Conservation (phyloP, 2,113 vertebrate genomes). For the Varanus komodoensis region DNA sequence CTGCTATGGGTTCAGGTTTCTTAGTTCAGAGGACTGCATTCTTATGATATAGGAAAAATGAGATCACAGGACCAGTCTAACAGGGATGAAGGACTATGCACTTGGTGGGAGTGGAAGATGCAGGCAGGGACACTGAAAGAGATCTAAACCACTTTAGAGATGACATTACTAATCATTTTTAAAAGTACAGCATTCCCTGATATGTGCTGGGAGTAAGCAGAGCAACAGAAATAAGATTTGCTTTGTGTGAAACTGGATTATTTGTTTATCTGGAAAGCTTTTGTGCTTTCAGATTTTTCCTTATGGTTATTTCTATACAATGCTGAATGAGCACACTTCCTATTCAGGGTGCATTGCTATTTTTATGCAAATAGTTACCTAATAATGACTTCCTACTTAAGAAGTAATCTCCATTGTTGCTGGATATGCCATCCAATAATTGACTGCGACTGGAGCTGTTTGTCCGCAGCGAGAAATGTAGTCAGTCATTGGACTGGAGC, state of each 20-base stretch:
- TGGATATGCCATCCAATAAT: slow-evolving; percentile 30
- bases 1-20: not conserved
- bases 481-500: slow-evolving; percentile 38
- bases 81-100: not conserved
- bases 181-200: not conserved
- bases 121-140: not conserved
- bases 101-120: not conserved
- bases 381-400: slow-evolving; percentile 63
- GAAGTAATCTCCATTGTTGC: slow-evolving; percentile 38
- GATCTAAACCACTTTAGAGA: slow-evolving; percentile 12
- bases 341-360: slow-evolving; percentile 46
- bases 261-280: slow-evolving; percentile 37
- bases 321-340: slow-evolving; percentile 33
- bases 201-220: not conserved
- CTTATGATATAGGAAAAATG: not conserved
- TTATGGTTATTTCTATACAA: slow-evolving; percentile 4
- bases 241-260: not conserved
- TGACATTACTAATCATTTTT: not conserved
- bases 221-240: slow-evolving; percentile 6
- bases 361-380: slow-evolving; percentile 65
- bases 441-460: slow-evolving; percentile 35
- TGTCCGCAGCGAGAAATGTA: slow-evolving; percentile 21
- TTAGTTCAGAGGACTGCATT: not conserved
- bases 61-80: not conserved
- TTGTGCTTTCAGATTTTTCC: slow-evolving; percentile 30